phyloP scores from a whole-genome alignment of 2,888 invertebrate genomes.

The Selenia dentaria region DNA sequence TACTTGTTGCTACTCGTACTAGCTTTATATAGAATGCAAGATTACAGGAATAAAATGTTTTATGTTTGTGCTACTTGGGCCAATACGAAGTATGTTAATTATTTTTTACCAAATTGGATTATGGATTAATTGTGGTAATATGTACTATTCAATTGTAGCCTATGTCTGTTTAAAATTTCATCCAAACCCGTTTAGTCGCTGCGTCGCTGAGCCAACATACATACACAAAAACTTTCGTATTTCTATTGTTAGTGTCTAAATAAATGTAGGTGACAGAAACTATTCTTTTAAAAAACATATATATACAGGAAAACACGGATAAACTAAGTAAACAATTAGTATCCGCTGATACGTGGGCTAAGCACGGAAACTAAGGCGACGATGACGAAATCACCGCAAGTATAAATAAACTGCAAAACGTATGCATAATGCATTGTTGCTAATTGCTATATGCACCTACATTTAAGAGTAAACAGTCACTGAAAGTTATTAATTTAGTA shows the following conservation, averaged over 20 bases:
- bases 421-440: not conserved
- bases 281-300: not conserved
- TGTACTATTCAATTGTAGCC: no score
- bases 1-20: no score
- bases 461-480: constrained; percentile 3
- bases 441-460: not conserved
- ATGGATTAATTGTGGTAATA: no score
- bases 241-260: no score
- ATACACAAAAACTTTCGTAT: no score
- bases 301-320: constrained; percentile 1
- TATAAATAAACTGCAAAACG: constrained; percentile 14
- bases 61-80: no score
- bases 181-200: not conserved
- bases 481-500: not conserved
- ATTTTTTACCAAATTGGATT: no score
- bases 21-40: no score
- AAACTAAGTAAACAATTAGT: not conserved
- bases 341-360: constrained; percentile 8
- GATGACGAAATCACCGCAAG: constrained; percentile 27
- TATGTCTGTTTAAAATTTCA: not conserved
- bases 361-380: constrained; percentile 19
- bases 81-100: no score
- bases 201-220: no score
- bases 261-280: not conserved
- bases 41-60: no score